phyloP scores from a whole-genome alignment of 2,113 vertebrate genomes.

The Tringa solitaria region DNA sequence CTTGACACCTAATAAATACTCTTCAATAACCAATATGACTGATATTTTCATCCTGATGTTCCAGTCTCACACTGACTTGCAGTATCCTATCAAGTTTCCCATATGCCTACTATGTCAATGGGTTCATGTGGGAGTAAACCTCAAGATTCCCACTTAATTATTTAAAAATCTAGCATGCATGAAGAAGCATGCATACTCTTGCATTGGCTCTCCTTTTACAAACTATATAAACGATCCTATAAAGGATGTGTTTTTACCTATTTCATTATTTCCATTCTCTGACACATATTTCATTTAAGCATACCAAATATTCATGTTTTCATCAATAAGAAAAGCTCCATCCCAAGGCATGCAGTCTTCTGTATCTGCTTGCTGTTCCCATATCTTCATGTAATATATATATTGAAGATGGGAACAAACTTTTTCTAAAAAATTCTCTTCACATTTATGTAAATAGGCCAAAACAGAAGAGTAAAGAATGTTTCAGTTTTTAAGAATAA shows the following conservation, averaged over 20 bases:
- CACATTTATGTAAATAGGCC: neutral
- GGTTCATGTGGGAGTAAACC: neutral
- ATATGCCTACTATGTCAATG: neutral
- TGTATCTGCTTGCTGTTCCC: neutral
- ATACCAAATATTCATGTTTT: neutral
- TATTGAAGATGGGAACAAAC: neutral
- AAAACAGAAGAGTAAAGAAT: neutral
- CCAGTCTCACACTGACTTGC: rapidly evolving
- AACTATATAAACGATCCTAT: neutral
- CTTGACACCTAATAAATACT: neutral
- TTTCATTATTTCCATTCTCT: neutral
- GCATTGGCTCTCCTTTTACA: neutral
- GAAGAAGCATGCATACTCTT: neutral
- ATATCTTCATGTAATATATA: neutral
- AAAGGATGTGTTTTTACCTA: neutral
- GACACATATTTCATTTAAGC: neutral
- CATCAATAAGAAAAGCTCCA: neutral
- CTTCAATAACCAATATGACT: neutral
- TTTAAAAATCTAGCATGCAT: neutral
- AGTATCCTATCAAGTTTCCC: neutral
- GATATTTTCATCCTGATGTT: neutral
- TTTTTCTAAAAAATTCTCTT: neutral
- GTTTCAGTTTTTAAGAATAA: neutral
- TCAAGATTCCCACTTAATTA: neutral
- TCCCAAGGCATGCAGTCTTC: neutral